Base-by-base conservation (phyloP, 2,113 vertebrate species). In the Poicephalus meyeri region DNA sequence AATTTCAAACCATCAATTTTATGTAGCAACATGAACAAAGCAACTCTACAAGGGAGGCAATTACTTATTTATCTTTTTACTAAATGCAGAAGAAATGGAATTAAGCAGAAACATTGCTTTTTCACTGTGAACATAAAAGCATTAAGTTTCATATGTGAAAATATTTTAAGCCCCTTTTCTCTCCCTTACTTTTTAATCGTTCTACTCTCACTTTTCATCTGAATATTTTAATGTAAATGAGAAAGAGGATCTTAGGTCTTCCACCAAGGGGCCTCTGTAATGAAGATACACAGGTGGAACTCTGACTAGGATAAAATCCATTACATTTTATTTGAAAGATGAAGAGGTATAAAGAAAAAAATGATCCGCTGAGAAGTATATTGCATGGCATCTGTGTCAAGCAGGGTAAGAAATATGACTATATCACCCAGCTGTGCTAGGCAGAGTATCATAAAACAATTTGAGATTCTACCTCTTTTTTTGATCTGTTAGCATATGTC, bases 1-100 rank as follows among this genome's bases (percentile, higher is more conserved):
- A 95, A 88, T 35, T 89, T 83, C 58, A 90, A 93, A 37, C 50
- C 60, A 88, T 86, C 82, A 83, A 50, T 88, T 96, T 89, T 76
- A 79, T 11, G 4, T 25, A 88, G 76, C 19, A 81, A 90, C 91
- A 71, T n/a, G 44, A 94, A 88, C 39, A 88, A 89, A 91, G 58
- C 78, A 73, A 33, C 13, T 80, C 76, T 52, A 76, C 61, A 71
- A 86, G 60, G 42, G 84, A 86, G 31, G 52, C 68, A 90, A 91
- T 88, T 91, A 93, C 35, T 91, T 93, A 66, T 21, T 90, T 93
- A 11, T 78, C 47, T 84, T 60, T 92, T 65, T 74, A 91, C 76
- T 94, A 88, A 88, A 74, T 24, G 55, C 23, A 90, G 41, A 91
- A 80, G 61, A 96, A 94, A 76, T 33, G 15, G 58, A 90, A 93